These are phyloP conservation scores for Drosophila subquinaria DNA, from an alignment of 2,888 invertebrate species.

Conservation along the genomic window DNA sequence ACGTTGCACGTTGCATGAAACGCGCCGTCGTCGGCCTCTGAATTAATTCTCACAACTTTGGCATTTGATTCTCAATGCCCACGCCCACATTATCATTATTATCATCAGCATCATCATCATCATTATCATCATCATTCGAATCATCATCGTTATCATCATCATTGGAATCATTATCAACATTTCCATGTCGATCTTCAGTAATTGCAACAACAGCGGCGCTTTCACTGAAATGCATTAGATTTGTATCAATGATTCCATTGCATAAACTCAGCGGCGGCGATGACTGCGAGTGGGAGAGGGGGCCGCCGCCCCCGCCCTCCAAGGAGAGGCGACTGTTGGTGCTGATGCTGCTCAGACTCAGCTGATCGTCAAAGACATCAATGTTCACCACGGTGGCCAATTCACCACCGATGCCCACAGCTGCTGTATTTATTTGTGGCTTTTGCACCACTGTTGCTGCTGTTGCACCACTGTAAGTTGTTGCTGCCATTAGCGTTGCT, in stretches of 20 bases:
- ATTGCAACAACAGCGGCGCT: conserved; percentile 42
- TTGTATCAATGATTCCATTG: conserved; percentile 85
- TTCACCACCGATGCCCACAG: conserved; percentile 87
- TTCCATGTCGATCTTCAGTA: background rate
- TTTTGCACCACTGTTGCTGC: background rate
- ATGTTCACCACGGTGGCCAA: conserved; percentile 87
- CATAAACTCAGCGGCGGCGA: conserved; percentile 91
- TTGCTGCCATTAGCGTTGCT: conserved; percentile 18
- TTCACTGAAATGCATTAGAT: conserved; percentile 90
- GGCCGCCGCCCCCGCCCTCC: conserved; percentile 86
- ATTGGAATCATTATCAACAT: background rate
- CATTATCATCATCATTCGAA: conserved; percentile 6
- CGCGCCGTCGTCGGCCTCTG: conserved; percentile 63
- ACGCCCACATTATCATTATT: conserved; percentile 3
- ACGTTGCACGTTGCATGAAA: conserved; percentile 53
- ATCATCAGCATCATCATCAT: conserved; percentile 2
- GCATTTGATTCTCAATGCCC: conserved; percentile 13
- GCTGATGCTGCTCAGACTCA: conserved; percentile 94
- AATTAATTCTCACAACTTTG: conserved; percentile 83
- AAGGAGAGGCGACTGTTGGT: conserved; percentile 92
- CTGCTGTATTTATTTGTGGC: conserved; percentile 42
- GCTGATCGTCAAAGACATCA: conserved; percentile 89
- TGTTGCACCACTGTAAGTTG: conserved; percentile 7
- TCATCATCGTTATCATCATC: background rate
- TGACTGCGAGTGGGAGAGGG: conserved; percentile 86